These are phyloP conservation scores for Cherax quadricarinatus DNA, from an alignment of 1,140 invertebrate species.

Conservation along the genomic window DNA sequence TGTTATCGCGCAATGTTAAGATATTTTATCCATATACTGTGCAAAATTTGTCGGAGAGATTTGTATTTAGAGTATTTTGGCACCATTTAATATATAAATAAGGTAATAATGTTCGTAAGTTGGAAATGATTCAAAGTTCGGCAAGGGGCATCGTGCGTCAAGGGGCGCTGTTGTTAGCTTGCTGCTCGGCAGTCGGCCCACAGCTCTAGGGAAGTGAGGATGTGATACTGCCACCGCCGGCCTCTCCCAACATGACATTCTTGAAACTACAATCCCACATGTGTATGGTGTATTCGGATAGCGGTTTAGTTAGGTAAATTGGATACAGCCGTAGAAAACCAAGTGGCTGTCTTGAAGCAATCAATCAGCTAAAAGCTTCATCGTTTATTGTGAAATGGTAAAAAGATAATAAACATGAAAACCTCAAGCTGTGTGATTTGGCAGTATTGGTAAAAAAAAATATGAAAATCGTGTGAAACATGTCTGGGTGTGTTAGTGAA, in stretches of 20 bases:
- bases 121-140: conserved; percentile 40
- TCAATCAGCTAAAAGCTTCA: conserved; percentile 31
- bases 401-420: conserved; percentile 50
- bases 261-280: neutral
- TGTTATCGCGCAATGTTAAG: neutral
- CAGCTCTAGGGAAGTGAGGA: conserved; percentile 27
- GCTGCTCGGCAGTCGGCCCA: conserved; percentile 44
- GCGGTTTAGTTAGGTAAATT: conserved; percentile 24
- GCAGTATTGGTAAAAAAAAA: conserved; percentile 54
- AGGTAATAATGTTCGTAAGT: neutral
- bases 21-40: neutral
- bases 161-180: conserved; percentile 28
- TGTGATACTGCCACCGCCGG: conserved; percentile 26
- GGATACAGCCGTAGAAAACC: conserved; percentile 13
- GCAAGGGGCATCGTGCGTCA: conserved; percentile 50
- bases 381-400: conserved; percentile 49
- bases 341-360: neutral
- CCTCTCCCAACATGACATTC: conserved; percentile 54
- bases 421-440: conserved; percentile 54
- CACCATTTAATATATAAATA: neutral
- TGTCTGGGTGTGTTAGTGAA: conserved; percentile 52
- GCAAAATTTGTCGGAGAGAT: too few species aligned
- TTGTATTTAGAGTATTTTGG: neutral
- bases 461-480: conserved; percentile 38
- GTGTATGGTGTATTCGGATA: neutral